Evolutionary conservation across 2,797 vertebrate species (phyloP).

Genomic region (Lophius americanus): DNA sequence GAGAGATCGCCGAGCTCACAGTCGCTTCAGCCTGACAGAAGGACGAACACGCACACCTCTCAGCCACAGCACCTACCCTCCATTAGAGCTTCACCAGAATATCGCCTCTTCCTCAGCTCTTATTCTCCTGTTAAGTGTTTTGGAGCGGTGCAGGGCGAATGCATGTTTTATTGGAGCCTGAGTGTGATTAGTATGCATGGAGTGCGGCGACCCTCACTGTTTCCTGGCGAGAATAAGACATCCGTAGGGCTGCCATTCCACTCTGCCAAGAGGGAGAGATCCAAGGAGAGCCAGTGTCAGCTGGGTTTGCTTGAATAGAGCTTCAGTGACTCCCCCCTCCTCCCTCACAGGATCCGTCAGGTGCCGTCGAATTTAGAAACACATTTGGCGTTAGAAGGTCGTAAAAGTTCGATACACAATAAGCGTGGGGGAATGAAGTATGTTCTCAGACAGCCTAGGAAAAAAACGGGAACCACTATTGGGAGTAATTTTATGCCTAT

Average conservation of each 20-base stretch:
- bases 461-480: background rate
- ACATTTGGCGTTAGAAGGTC: conserved; percentile 33
- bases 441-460: conserved; percentile 2
- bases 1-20: background rate
- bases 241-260: conserved; percentile 70
- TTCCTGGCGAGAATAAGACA: conserved; percentile 78
- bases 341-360: conserved; percentile 47
- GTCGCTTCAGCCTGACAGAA: conserved; percentile 46
- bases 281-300: conserved; percentile 72
- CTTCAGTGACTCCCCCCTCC: conserved; percentile 58
- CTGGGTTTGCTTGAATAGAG: conserved; percentile 77
- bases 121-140: conserved; percentile 58
- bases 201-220: conserved; percentile 66
- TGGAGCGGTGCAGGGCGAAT: conserved; percentile 46
- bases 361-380: conserved; percentile 47
- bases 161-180: conserved; percentile 68
- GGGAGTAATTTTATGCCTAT: no score
- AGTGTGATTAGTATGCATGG: conserved; percentile 76
- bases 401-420: conserved; percentile 5
- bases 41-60: conserved; percentile 44
- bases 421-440: background rate
- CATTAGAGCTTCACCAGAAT: conserved; percentile 69
- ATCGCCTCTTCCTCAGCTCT: conserved; percentile 44
- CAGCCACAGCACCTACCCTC: conserved; percentile 57
- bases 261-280: conserved; percentile 73